Evolutionary conservation across 1,140 invertebrate genomes (phyloP).

Genomic region (Arion vulgaris): DNA sequence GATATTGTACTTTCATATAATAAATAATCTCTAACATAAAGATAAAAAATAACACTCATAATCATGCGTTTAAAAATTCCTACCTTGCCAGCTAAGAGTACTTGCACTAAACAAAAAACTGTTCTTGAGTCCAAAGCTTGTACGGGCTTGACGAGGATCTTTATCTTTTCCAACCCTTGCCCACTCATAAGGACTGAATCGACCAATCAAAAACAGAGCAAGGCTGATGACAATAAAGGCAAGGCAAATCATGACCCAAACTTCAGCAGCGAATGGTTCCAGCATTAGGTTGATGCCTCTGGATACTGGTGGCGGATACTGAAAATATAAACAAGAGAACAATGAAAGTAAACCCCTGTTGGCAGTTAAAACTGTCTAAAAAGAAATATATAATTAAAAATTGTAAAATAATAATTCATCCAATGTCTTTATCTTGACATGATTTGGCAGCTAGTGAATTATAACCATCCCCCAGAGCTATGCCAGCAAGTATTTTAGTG

Average conservation of each 20-base stretch:
- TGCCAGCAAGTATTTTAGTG: too few relatives aligned
- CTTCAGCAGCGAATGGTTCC: slow-evolving; percentile 38
- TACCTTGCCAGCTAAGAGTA: slow-evolving; percentile 44
- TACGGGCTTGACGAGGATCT: slow-evolving; percentile 10
- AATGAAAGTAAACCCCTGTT: too few relatives aligned
- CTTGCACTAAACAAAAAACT: slow-evolving; percentile 46
- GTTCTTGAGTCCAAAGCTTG: slow-evolving; percentile 43
- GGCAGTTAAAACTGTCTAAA: not conserved
- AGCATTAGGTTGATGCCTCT: slow-evolving; percentile 37
- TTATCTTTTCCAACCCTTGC: slow-evolving; percentile 26
- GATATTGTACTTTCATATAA: too few relatives aligned
- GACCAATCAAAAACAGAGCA: slow-evolving; percentile 45
- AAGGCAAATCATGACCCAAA: slow-evolving; percentile 40
- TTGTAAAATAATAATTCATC: not conserved
- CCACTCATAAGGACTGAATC: slow-evolving; percentile 42
- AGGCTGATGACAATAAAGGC: slow-evolving; percentile 42
- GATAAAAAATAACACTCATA: too few relatives aligned
- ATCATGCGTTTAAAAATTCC: not conserved
- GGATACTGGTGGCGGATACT: slow-evolving; percentile 21
- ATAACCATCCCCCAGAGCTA: too few relatives aligned
- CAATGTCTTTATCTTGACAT: too few relatives aligned
- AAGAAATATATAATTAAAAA: not conserved
- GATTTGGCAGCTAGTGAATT: too few relatives aligned
- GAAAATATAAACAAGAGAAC: slow-evolving; percentile 29
- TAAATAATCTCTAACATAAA: too few relatives aligned